Evolutionary conservation across 2,888 invertebrate species (phyloP).

Genomic region (Chloromyia formosa): DNA sequence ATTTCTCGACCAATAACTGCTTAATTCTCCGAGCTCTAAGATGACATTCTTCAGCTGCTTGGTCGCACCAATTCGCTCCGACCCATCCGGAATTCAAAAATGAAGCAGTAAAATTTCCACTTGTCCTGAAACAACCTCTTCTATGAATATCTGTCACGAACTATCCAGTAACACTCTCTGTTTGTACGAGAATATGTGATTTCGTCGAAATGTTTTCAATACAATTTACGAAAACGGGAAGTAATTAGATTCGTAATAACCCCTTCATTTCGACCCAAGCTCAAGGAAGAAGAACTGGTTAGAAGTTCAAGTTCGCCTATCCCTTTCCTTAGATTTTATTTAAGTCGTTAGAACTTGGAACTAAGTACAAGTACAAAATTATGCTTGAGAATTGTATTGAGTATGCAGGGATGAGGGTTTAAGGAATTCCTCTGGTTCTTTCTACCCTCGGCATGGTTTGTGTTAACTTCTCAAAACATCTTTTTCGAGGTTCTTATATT

Average conservation of each 20-base stretch:
- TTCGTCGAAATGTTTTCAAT: neutral
- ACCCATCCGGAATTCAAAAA: neutral
- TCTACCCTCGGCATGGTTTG: neutral
- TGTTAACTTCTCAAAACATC: slow-evolving; percentile 52
- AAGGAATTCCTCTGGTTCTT: neutral
- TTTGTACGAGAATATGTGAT: neutral
- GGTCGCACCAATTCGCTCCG: neutral
- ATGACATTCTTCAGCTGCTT: slow-evolving; percentile 25
- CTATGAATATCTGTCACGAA: neutral
- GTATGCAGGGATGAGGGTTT: too few relatives aligned
- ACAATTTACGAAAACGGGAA: slow-evolving; percentile 5
- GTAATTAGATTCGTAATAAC: slow-evolving; percentile 41
- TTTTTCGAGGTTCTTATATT: slow-evolving; percentile 38
- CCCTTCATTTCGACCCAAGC: slow-evolving; percentile 3
- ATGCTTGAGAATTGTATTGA: too few relatives aligned
- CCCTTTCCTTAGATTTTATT: slow-evolving; percentile 21
- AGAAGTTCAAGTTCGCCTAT: neutral
- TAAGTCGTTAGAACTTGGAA: slow-evolving; percentile 16
- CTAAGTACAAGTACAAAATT: too few relatives aligned
- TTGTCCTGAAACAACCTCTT: neutral
- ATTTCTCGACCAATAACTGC: slow-evolving; percentile 64
- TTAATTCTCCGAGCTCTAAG: slow-evolving; percentile 55
- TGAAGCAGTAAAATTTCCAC: slow-evolving; percentile 8
- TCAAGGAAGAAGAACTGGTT: slow-evolving; percentile 24
- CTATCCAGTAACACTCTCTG: slow-evolving; percentile 45